Conservation (phyloP, 2,797 vertebrate species). For the Alosa sapidissima region DNA sequence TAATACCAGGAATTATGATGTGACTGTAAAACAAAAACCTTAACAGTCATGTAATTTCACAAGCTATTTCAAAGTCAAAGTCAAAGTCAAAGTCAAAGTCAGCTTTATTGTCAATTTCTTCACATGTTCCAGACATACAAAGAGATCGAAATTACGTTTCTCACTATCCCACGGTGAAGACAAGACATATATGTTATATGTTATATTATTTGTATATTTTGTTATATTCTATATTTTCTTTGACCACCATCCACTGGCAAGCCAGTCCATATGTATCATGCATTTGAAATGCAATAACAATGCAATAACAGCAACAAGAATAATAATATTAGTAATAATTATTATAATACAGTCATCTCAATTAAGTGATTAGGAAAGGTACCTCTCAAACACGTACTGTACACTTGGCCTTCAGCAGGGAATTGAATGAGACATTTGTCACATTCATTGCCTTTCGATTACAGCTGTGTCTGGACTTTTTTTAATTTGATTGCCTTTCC, state of each 20-base stretch:
- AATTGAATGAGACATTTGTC: constrained; percentile 5
- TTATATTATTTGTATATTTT: too few relatives aligned
- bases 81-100: too few relatives aligned
- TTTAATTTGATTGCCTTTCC: constrained; percentile 32
- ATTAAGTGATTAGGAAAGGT: not conserved
- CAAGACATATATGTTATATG: too few relatives aligned
- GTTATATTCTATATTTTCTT: not conserved
- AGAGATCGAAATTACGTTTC: too few relatives aligned
- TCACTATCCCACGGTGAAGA: too few relatives aligned
- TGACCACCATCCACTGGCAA: not conserved
- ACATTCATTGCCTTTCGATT: constrained; percentile 18
- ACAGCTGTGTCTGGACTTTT: constrained; percentile 37
- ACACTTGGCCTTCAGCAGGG: not conserved
- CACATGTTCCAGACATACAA: too few relatives aligned
- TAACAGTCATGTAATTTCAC: not conserved
- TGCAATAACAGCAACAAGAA: not conserved
- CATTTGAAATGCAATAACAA: not conserved
- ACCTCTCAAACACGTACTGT: not conserved
- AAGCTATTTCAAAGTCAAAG: too few relatives aligned
- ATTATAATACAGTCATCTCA: not conserved
- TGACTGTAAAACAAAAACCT: not conserved
- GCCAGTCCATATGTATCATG: not conserved
- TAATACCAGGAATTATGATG: not conserved
- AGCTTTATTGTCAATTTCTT: too few relatives aligned
- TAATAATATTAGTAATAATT: not conserved